Base-by-base conservation (phyloP, 92 coral and sea anemone genomes). In the Isaurus tuberculatus region DNA sequence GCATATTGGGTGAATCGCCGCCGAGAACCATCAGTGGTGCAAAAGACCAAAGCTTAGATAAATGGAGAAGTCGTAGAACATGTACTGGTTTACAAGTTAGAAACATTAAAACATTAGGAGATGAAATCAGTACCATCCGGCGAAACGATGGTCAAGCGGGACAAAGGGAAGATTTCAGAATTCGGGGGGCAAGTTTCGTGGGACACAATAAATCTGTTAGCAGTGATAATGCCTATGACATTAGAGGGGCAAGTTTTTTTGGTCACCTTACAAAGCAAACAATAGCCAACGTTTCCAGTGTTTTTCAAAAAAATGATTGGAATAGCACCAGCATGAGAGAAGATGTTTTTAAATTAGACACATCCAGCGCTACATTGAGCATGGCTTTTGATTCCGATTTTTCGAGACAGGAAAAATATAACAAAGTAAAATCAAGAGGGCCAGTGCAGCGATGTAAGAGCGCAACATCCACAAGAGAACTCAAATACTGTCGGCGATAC, bases 311-410 rank as follows among this genome's bases (percentile, higher is more conserved):
- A 51, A 51, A 29, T 7, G 3, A 63, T 17, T 6, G 33, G 17
- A 15, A 7, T 0, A 9, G 32, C 32, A 1, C 36, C 44, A 30
- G 65, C 37, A 11, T 49, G 29, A 13, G 8, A 4, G 84, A 79
- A 10, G 84, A 79, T n/a, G 29, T 44, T 73, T 83, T 89, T 68
- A 65, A 44, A 15, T 72, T 86, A 53, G 91, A 75, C 22, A 93
- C 91, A 44, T 89, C 97, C 7, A 93, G 97, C 81, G 88, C 91
- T 25, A 88, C 97, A 31, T 60, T 93, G 42, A 93, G 92, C 46
- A 73, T 93, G 86, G 94, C 94, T 17, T 88, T 88, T 16, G 87
- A 84, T 67, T 88, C 97, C 32, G 97, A 88, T 25, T 68, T 44
- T 22, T 86, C 79, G 30, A 90, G 86, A 40, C 36, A 55, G 10